Evolutionary conservation across 2,113 vertebrate genomes (phyloP), one percentile per base, ranked within the genome.

Genomic region (Pristiophorus japonicus): DNA sequence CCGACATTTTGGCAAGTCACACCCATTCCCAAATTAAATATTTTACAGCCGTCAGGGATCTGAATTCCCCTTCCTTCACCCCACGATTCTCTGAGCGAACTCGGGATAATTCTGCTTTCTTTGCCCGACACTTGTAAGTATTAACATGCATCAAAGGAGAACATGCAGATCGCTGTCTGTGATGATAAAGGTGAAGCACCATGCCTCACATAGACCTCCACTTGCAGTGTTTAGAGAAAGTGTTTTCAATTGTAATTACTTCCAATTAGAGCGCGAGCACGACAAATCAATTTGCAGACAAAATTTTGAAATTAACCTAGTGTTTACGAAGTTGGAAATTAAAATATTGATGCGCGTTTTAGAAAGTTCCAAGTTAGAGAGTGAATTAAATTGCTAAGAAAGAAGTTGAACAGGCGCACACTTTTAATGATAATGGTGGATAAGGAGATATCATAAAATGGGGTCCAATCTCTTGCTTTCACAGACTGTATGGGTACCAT

Each of bases 1-100:
- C 87, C 1, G 51, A 59, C 30, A 59, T 34, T 59, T 51, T 90
- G 87, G 55, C 51, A 90, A 90, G 34, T 90, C 55, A 90, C 30
- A 90, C 14, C 87, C 87, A 90, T 90, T 90, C 30, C 45, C 55
- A 59, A 90, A 90, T 59, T 90, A 90, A 90, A 90, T 59, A 90
- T 90, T 90, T 62, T 59, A 16, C 51, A 59, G 55, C 51, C n/a
- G 87, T 59, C 85, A 59, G 85, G 85, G 51, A 59, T 59, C 24
- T 59, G 55, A 90, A 59, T 51, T 45, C 78, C n/a, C 78, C 38
- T 59, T 90, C 55, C 30, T 24, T 90, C 45, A 11, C 85, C 87
- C 18, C 34, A 81, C 22, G 30, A 90, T 90, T 59, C 87, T 90
- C 87, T 6, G 30, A 90, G 30, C n/a, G 87, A 51, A 27, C 14